Conservation (phyloP, 2,113 vertebrate species). For the Plestiodon gilberti region DNA sequence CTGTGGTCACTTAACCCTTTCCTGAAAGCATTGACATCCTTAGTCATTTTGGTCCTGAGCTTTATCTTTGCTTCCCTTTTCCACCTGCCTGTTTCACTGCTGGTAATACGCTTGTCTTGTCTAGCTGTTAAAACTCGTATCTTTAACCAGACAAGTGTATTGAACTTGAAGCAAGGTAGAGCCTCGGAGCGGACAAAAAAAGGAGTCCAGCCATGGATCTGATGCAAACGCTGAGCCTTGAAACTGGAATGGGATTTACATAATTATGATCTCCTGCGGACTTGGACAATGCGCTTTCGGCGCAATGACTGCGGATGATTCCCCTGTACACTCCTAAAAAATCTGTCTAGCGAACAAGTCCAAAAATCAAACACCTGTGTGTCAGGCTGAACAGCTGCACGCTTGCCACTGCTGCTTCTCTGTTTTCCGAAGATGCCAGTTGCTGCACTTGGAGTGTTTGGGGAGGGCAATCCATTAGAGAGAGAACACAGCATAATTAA, state of each 20-base stretch:
- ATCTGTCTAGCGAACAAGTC: conserved; percentile 68
- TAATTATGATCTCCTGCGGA: conserved; percentile 62
- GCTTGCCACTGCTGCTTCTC: conserved; percentile 62
- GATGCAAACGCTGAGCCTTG: neutral
- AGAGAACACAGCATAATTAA: conserved; percentile 70
- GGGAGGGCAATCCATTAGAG: conserved; percentile 73
- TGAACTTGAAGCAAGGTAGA: conserved; percentile 29
- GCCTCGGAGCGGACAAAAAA: conserved; percentile 36
- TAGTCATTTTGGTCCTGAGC: neutral
- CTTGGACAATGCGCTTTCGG: conserved; percentile 62
- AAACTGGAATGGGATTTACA: conserved; percentile 57
- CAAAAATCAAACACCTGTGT: conserved; percentile 73
- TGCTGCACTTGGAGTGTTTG: conserved; percentile 59
- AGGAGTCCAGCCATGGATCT: accelerated
- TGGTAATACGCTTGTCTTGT: neutral
- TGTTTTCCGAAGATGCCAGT: conserved; percentile 66
- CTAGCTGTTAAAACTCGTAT: neutral
- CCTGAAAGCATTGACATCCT: neutral
- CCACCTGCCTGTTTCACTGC: neutral
- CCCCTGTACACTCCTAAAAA: conserved; percentile 70
- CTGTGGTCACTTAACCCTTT: too few species aligned
- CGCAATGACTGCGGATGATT: conserved; percentile 65
- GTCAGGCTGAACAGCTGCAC: conserved; percentile 73
- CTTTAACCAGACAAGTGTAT: neutral
- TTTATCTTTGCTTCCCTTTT: neutral